Base-by-base conservation (phyloP, 2,888 invertebrate species). In the Conchocele bisecta region DNA sequence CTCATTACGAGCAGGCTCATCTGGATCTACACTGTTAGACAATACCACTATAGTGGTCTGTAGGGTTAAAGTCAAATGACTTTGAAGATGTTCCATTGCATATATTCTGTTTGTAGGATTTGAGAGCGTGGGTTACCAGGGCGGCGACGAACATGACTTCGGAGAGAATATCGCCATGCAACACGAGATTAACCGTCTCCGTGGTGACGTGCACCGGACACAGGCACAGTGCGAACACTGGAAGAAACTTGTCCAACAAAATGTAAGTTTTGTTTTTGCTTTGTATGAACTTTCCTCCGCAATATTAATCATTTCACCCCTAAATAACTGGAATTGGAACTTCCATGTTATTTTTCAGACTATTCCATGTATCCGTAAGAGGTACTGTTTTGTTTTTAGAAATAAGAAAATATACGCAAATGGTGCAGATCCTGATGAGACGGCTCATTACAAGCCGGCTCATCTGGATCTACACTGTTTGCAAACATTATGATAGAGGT, bases 121-220 rank as follows among this genome's bases (percentile, higher is more conserved):
- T 70, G 64, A 74, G 33, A 57, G 69, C 70, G 46, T 72, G 64
- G 73, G 73, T 37, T 82, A 63, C 57, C 77, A 78, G 54, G 70
- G 75, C 22, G 68, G 63, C 9, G 87, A 87, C 48, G 86, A 85
- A 41, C 78, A 82, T 68, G 89, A 90, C 79, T 88, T 90, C 72
- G 83, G 87, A 53, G 90, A 90, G 76, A 86, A 84, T 68, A 88
- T 91, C 61, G 75, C 84, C 6, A 84, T 88, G 59, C 91, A 91
- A 72, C 87, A 86, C 66, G 89, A 91, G 71, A 87, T 90, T 64
- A 90, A 90, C 81, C 79, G 83, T 22, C 85, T 90, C 41, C 81
- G 84, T 22, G 68, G 77, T 22, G 87, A 89, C 53, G 77, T 88
- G 20, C 79, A 83, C 44, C 72, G 84, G 20, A 74, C 88, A 22